phyloP scores from a whole-genome alignment of 2,797 vertebrate species.

The Synanceia verrucosa region DNA sequence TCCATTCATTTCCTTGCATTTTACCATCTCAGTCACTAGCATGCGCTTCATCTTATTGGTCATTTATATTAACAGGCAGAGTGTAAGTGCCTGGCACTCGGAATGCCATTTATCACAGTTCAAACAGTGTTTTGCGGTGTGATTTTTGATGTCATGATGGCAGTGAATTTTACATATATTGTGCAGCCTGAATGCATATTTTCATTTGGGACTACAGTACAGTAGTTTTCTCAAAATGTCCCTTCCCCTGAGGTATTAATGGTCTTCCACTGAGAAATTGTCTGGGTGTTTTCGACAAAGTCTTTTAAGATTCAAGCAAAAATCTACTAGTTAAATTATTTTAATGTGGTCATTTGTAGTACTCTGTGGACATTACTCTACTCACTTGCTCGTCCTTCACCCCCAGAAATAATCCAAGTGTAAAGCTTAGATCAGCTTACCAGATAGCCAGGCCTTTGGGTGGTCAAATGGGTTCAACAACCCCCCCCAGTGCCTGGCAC shows the following conservation, averaged over 20 bases:
- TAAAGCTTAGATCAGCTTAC: conserved; percentile 44
- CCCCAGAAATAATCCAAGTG: conserved; percentile 6
- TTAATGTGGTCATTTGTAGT: not conserved
- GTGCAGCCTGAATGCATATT: no score
- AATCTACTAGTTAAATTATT: not conserved
- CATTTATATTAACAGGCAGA: no score
- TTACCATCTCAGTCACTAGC: no score
- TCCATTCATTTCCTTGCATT: no score
- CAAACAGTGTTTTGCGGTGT: no score
- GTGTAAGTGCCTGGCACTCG: no score
- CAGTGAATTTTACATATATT: no score
- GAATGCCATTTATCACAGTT: no score
- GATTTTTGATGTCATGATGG: no score
- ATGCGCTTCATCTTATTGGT: no score
- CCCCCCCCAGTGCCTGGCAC: conserved; percentile 41
- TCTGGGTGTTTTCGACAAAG: not conserved
- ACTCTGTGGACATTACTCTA: conserved; percentile 1
- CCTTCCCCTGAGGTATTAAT: not conserved
- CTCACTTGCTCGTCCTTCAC: conserved; percentile 9
- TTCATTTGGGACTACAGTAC: no score
- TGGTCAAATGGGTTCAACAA: conserved; percentile 45
- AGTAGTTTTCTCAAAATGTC: not conserved
- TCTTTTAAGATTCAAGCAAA: not conserved
- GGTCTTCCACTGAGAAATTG: not conserved
- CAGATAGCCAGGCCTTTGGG: conserved; percentile 33